Percentiles rank a stretch among this genome's conserved stretches.
phyloP scores from a whole-genome alignment of 2,113 vertebrate species.

The Pterocles orientalis region DNA sequence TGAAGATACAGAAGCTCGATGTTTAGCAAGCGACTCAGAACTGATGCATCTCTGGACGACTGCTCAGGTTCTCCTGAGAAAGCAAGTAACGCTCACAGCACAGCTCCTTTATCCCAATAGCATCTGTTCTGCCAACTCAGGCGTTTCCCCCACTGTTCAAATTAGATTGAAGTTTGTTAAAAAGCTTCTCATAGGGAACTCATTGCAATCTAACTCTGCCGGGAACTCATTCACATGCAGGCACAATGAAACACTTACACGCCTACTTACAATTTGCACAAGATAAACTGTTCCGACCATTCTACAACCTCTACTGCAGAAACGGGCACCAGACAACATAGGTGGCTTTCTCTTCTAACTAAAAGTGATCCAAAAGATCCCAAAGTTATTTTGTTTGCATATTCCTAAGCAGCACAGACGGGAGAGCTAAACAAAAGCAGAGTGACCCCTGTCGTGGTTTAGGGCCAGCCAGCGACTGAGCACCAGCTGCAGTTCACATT shows the following conservation, averaged over 20 bases:
- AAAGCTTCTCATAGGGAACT: background rate
- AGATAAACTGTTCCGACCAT: background rate
- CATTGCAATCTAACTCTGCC: background rate
- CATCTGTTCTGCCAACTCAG: background rate
- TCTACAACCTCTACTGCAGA: background rate
- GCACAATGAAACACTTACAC: background rate
- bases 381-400: background rate
- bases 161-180: background rate
- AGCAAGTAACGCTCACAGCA: background rate
- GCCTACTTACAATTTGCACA: background rate
- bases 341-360: background rate
- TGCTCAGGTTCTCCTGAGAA: background rate
- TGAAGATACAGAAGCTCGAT: background rate
- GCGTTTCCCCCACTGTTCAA: background rate
- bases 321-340: background rate
- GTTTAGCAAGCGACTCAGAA: background rate
- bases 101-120: background rate
- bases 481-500: background rate
- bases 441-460: background rate
- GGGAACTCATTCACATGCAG: background rate
- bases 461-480: too few relatives aligned
- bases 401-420: background rate
- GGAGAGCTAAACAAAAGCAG: background rate
- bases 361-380: background rate
- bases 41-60: rapidly evolving